Percentiles rank a stretch among this genome's conserved stretches.
Conservation (phyloP, 2,113 vertebrate species). For the Crotalus tigris region DNA sequence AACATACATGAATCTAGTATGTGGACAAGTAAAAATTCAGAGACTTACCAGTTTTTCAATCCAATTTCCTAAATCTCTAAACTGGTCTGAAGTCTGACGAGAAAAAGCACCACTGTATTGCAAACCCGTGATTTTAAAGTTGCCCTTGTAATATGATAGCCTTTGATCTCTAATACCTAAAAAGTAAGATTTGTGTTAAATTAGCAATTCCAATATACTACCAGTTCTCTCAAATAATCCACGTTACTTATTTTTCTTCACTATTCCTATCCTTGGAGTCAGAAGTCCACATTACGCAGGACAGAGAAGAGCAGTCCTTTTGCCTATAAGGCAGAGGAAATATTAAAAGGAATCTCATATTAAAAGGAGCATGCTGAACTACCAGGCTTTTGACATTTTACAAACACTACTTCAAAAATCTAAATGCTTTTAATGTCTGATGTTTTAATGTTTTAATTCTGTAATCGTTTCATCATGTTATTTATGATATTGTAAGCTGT, state of each 20-base stretch:
- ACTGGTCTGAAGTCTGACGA: slow-evolving; percentile 63
- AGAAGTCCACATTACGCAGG: neutral
- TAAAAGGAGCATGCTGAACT: neutral
- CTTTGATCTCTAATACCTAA: slow-evolving; percentile 65
- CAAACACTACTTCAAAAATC: neutral
- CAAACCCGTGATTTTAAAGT: slow-evolving; percentile 62
- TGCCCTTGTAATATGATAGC: slow-evolving; percentile 68
- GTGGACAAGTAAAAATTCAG: neutral
- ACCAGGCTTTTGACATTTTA: neutral
- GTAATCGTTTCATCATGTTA: neutral
- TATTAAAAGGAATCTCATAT: neutral
- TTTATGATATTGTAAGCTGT: neutral
- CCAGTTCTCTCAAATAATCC: neutral
- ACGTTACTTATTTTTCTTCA: neutral
- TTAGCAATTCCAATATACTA: neutral
- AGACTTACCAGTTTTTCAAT: slow-evolving; percentile 73
- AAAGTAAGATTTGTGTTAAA: neutral
- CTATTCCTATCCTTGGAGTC: neutral
- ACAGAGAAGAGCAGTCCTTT: neutral
- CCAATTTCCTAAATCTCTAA: slow-evolving; percentile 63
- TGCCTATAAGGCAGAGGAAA: neutral
- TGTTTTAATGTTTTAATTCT: neutral
- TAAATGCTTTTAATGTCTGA: neutral
- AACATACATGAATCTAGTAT: neutral
- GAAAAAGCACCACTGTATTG: slow-evolving; percentile 60